Evolutionary conservation across 2,888 invertebrate species (phyloP), one percentile per base, ranked within the genome.

Genomic region (Cheilosia impressa): DNA sequence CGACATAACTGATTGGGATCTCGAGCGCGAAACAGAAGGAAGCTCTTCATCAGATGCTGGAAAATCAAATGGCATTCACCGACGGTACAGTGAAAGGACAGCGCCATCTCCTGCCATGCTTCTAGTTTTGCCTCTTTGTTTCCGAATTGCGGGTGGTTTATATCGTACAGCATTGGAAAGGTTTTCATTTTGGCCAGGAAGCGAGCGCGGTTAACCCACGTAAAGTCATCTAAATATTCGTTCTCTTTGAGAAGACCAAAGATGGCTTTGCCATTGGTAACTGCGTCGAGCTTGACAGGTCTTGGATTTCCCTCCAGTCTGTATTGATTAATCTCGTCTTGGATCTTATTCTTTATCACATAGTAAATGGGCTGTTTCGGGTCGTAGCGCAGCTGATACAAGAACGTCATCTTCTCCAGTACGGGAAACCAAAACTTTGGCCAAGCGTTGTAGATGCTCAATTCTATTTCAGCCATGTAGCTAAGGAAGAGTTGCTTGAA

Each of bases 101-200:
- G 60, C 15, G 84, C 75, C 71, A 84, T 84, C 22, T 84, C 84
- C 9, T 84, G 84, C 84, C 84, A 84, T 5, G 84, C 84, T 15
- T 84, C 80, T 15, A 60, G 13, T 10, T 84, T 84, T 9, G 79
- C 71, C 17, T 80, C 65, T 1, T 45, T 79, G 22, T 84, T 60
- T 0, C 84, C 84, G 24, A 84, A 84, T 7, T 9, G 9, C 24
- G 75, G 55, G 43, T 84, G 75, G 4, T n/a, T 80, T 5, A 84
- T 31, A 4, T 84, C 66, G 19, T 76, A 84, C 0, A 84, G 47
- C 55, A 80, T 69, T 19, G 84, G 84, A n/a, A 71, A 84, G 0
- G 63, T 52, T 17, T 76, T 79, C 58, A 84, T n/a, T 63, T 84
- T 79, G 0, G 79, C 69, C 9, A 79, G 19, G 17, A 84, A 84